Evolutionary conservation across 2,797 vertebrate genomes (phyloP).

Genomic region (Phataginus tricuspis): DNA sequence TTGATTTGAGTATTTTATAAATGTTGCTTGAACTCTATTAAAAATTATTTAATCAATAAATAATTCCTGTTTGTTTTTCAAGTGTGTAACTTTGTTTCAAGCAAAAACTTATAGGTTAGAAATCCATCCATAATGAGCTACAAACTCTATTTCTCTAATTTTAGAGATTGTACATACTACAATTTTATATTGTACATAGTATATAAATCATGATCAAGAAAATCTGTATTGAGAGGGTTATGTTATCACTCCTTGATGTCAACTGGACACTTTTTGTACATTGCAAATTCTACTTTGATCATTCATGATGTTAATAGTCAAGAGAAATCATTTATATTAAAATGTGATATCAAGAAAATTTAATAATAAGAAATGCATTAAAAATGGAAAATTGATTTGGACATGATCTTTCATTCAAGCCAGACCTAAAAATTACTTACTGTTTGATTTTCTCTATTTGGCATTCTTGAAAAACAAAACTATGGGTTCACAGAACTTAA

Average conservation of each 20-base stretch:
- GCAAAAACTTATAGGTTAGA: neutral
- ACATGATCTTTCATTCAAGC: neutral
- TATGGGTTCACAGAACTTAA: neutral
- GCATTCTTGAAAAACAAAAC: neutral
- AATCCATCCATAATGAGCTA: neutral
- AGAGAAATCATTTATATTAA: neutral
- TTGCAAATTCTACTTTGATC: neutral
- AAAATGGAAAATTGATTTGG: neutral
- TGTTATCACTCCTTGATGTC: neutral
- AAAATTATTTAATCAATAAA: neutral
- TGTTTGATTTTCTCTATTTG: neutral
- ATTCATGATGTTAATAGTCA: neutral
- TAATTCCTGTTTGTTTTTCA: neutral
- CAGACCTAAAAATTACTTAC: neutral
- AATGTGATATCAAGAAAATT: neutral
- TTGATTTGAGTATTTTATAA: neutral
- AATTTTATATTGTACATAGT: neutral
- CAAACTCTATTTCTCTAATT: neutral
- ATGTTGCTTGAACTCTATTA: neutral
- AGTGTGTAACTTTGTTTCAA: neutral
- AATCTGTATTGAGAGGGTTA: neutral
- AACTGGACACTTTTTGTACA: neutral
- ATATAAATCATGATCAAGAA: neutral
- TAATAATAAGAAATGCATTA: neutral
- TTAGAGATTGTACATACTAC: neutral